These are phyloP conservation scores for Daboia siamensis DNA, from an alignment of 2,113 vertebrate genomes.

Conservation along the genomic window DNA sequence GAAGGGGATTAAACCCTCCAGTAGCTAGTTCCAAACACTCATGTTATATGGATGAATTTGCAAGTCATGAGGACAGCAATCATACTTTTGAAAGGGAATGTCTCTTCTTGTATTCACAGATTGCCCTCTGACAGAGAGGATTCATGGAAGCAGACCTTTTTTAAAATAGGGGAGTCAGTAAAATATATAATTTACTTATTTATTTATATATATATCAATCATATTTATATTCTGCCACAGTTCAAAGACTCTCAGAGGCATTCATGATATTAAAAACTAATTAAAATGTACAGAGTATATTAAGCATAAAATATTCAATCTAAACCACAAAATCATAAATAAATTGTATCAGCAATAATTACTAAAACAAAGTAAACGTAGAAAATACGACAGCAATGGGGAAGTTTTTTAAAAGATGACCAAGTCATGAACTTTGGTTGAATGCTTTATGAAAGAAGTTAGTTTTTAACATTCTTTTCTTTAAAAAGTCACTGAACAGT, in stretches of 20 bases:
- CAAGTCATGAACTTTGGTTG: neutral
- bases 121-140: neutral
- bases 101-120: neutral
- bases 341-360: neutral
- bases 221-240: neutral
- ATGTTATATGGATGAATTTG: slow-evolving; percentile 11
- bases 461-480: neutral
- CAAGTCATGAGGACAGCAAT: slow-evolving; percentile 12
- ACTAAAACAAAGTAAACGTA: neutral
- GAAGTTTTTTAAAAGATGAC: neutral
- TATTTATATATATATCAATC: neutral
- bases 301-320: neutral
- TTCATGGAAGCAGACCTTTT: neutral
- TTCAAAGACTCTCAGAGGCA: neutral
- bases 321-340: neutral
- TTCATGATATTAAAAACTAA: neutral
- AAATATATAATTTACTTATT: neutral
- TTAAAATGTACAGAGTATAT: neutral
- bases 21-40: neutral
- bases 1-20: slow-evolving; percentile 13
- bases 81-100: neutral
- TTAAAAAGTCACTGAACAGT: neutral
- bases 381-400: neutral
- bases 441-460: neutral
- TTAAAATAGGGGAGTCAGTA: neutral